These are phyloP conservation scores for Thunnus maccoyii DNA, from an alignment of 2,113 vertebrate species.

Conservation along the genomic window DNA sequence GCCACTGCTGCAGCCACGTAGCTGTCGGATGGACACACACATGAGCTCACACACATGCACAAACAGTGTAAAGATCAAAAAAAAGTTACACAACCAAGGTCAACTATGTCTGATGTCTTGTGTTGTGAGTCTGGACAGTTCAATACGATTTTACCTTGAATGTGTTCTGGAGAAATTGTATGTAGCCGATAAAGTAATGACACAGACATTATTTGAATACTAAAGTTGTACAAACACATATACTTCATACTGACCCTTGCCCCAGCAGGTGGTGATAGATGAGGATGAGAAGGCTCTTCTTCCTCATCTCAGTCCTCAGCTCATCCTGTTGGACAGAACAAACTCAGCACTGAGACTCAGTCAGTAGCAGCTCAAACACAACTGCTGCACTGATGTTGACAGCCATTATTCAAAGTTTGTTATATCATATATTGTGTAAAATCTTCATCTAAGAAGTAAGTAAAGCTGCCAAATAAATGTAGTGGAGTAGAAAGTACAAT, in stretches of 20 bases:
- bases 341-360: neutral
- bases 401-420: neutral
- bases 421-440: too few species aligned
- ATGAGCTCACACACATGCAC: neutral
- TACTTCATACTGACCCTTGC: conserved; percentile 88
- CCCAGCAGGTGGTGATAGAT: conserved; percentile 93
- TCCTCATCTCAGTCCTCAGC: conserved; percentile 88
- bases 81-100: conserved; percentile 1
- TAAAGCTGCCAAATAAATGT: too few species aligned
- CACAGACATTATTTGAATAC: neutral
- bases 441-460: too few species aligned
- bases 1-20: conserved; percentile 89
- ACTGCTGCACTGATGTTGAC: neutral
- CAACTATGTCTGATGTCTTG: neutral
- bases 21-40: conserved; percentile 73
- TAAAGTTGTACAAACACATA: too few species aligned
- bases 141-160: neutral
- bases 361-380: neutral
- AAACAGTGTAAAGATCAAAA: neutral
- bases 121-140: neutral
- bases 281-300: conserved; percentile 92
- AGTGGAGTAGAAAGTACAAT: too few species aligned
- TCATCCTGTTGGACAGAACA: conserved; percentile 84
- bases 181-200: neutral
- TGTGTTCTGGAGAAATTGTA: neutral